Evolutionary conservation across 92 coral and sea anemone genomes (phyloP).

Genomic region (Umimayanthus chanpuru): DNA sequence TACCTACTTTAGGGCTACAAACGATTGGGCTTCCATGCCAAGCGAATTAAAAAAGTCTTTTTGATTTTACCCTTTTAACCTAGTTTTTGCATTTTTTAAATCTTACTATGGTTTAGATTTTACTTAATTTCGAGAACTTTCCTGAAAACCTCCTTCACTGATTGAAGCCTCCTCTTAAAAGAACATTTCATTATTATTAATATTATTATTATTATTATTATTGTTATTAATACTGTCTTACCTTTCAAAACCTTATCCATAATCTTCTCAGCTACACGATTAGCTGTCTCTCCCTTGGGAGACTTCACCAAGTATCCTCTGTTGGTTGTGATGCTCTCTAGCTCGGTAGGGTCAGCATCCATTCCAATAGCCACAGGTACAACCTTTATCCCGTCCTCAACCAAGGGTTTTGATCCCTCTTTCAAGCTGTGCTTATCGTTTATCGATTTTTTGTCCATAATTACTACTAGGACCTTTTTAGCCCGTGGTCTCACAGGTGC

Average conservation of each 20-base stretch:
- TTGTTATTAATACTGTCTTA: neutral
- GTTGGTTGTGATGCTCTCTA: conserved; percentile 66
- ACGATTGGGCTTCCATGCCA: too few relatives aligned
- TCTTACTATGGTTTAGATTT: too few relatives aligned
- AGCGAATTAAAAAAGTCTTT: too few relatives aligned
- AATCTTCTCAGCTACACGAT: conserved; percentile 64
- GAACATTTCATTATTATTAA: too few relatives aligned
- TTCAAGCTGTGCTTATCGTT: conserved; percentile 59
- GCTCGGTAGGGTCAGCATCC: conserved; percentile 62
- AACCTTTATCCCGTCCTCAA: conserved; percentile 66
- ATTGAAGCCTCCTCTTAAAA: too few relatives aligned
- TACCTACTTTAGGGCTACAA: too few relatives aligned
- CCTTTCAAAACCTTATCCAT: conserved; percentile 56
- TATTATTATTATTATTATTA: too few relatives aligned
- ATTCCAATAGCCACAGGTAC: conserved; percentile 84
- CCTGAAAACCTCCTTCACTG: too few relatives aligned
- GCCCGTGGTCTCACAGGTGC: conserved; percentile 68
- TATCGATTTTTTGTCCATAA: conserved; percentile 73
- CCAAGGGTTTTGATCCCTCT: conserved; percentile 55
- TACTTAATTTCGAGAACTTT: too few relatives aligned
- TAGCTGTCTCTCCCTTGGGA: conserved; percentile 59
- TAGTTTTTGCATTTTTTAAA: too few relatives aligned
- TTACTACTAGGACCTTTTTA: conserved; percentile 75
- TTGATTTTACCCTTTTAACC: too few relatives aligned
- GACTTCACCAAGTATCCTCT: conserved; percentile 67